These are phyloP conservation scores for Orthosia cruda DNA, from an alignment of 2,888 invertebrate species.

Conservation along the genomic window DNA sequence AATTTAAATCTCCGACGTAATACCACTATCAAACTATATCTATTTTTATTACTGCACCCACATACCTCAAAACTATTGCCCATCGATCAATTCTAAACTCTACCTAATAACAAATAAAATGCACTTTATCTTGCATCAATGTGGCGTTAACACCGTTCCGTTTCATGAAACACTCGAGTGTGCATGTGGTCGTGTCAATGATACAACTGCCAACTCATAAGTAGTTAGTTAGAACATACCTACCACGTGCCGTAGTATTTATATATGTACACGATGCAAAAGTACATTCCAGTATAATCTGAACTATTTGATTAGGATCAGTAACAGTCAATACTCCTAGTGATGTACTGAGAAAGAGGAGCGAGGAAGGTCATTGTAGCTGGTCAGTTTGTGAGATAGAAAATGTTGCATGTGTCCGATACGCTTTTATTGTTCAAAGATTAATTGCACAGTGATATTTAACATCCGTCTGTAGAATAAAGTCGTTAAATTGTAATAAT, in stretches of 20 bases:
- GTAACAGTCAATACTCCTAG: slow-evolving; percentile 28
- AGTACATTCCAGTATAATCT: slow-evolving; percentile 70
- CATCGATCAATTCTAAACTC: slow-evolving; percentile 58
- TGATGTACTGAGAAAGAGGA: slow-evolving; percentile 21
- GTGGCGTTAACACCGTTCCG: slow-evolving; percentile 60
- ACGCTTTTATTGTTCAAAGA: slow-evolving; percentile 68
- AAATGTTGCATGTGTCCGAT: slow-evolving; percentile 64
- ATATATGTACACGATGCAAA: slow-evolving; percentile 69
- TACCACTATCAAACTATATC: slow-evolving; percentile 78
- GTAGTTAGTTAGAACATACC: slow-evolving; percentile 73
- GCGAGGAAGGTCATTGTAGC: slow-evolving; percentile 57
- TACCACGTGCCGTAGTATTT: slow-evolving; percentile 82
- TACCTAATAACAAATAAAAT: slow-evolving; percentile 48
- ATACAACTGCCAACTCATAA: slow-evolving; percentile 82
- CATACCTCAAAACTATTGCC: slow-evolving; percentile 54
- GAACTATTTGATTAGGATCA: slow-evolving; percentile 67
- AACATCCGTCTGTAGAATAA: slow-evolving; percentile 62
- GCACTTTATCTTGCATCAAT: slow-evolving; percentile 51
- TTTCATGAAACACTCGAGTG: slow-evolving; percentile 44
- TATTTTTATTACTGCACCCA: slow-evolving; percentile 78
- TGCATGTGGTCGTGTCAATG: slow-evolving; percentile 74
- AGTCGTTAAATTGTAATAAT: slow-evolving; percentile 54
- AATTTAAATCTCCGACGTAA: slow-evolving; percentile 83
- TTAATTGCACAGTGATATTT: slow-evolving; percentile 71
- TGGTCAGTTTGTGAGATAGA: slow-evolving; percentile 70